Evolutionary conservation across 1,140 invertebrate species (phyloP).

Genomic region (Drosophila persimilis): DNA sequence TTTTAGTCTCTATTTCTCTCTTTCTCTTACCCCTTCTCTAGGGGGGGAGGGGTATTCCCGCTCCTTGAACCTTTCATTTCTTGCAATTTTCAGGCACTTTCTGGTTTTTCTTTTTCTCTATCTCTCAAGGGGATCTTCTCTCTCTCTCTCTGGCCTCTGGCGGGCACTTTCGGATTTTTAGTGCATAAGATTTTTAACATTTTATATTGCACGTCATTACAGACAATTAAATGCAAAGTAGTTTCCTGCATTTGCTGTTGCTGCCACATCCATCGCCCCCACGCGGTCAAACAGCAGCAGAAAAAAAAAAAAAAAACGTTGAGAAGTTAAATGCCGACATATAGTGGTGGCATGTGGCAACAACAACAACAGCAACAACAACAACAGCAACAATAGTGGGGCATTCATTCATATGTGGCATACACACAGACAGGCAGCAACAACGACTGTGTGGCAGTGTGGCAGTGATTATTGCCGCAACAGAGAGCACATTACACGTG

Average conservation of each 20-base stretch:
- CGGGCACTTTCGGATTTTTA: conserved; percentile 55
- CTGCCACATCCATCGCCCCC: conserved; percentile 52
- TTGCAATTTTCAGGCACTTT: too few species aligned
- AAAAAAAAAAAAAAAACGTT: conserved; percentile 52
- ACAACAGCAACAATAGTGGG: conserved; percentile 53
- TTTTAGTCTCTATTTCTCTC: too few species aligned
- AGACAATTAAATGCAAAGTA: conserved; percentile 83
- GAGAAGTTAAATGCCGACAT: conserved; percentile 80
- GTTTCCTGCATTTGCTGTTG: conserved; percentile 81
- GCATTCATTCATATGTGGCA: conserved; percentile 78
- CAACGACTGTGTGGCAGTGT: conserved; percentile 35
- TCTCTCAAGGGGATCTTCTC: too few species aligned
- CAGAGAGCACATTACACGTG: conserved; percentile 81
- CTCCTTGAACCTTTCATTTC: too few species aligned
- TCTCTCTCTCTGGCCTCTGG: too few species aligned
- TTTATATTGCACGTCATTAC: conserved; percentile 83
- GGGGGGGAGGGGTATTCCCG: too few species aligned
- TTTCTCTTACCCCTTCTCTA: too few species aligned
- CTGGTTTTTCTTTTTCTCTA: too few species aligned
- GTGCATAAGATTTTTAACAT: conserved; percentile 77
- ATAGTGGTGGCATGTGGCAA: conserved; percentile 75
- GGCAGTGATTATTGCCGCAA: conserved; percentile 80
- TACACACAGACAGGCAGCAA: conserved; percentile 28
- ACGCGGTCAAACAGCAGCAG: conserved; percentile 52
- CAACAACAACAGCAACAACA: conserved; percentile 58